Evolutionary conservation across 2,888 invertebrate species (phyloP), one percentile per base, ranked within the genome.

Genomic region (Seladonia tumulorum): DNA sequence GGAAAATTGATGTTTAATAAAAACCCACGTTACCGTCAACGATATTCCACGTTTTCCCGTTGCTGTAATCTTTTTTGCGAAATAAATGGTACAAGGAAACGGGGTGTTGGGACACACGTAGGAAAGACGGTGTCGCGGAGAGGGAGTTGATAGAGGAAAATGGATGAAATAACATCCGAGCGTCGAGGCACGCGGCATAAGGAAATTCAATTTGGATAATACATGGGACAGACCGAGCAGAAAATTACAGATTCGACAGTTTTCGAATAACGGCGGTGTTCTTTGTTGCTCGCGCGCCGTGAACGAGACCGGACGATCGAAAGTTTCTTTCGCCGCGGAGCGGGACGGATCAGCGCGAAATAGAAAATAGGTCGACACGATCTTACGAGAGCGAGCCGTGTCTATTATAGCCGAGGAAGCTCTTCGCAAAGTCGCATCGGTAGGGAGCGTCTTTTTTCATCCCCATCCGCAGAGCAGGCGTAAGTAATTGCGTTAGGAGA

Each of bases 401-500:
- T 71, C 80, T 60, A 49, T 80, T 75, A 71, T 60, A 49, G 70
- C 57, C 39, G 68, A 42, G n/a, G 70, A 39, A 14, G 57, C 57
- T 39, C 14, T 25, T 73, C 25, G 47, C 35, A 66, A 83, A 45
- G 81, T 75, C 81, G 49, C 49, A 77, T 53, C 49, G n/a, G n/a
- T n/a, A n/a, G 70, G 29, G 39, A 25, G n/a, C 60, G 75, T 39
- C 42, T 71, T 53, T 39, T n/a, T 42, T 42, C n/a, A 42, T 39
- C 1, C 22, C 39, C 8, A 18, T 68, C 8, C 49, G 14, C 29
- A 66, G 29, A 66, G 29, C 60, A 25, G 60, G 42, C 60, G 49
- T 47, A 60, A 83, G 76, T 83, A 83, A 83, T 83, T 81, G 81
- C 75, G 74, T 66, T 53, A 66, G 74, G 66, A 71, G 25, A 57